These are phyloP conservation scores for Folsomia manolachei DNA, from an alignment of 2,888 invertebrate species.

Conservation along the genomic window DNA sequence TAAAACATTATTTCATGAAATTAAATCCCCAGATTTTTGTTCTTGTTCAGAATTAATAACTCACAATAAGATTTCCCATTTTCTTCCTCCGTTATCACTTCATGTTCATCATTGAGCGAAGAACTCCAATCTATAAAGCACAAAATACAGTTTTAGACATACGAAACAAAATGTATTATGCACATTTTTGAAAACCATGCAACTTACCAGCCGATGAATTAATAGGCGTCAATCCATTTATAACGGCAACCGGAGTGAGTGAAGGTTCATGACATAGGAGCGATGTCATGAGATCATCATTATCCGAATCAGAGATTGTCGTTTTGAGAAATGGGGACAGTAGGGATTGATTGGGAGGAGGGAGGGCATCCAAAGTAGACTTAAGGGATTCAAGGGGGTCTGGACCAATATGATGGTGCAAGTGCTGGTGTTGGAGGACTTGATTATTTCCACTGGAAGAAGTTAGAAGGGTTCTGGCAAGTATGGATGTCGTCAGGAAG, in stretches of 20 bases:
- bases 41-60: no score
- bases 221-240: background rate
- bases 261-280: conserved; percentile 39
- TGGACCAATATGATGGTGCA: background rate
- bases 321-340: conserved; percentile 17
- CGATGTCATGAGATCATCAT: conserved; percentile 40
- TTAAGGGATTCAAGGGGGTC: conserved; percentile 45
- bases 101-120: conserved; percentile 9
- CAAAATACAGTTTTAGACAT: conserved; percentile 27
- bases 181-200: no score
- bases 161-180: conserved; percentile 5
- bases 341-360: conserved; percentile 33
- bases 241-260: conserved; percentile 1
- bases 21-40: no score
- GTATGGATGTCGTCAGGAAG: conserved; percentile 50
- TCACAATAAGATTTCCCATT: conserved; percentile 50
- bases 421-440: no score
- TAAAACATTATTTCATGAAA: no score
- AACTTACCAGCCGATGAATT: background rate
- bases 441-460: conserved; percentile 17
- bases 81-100: conserved; percentile 50
- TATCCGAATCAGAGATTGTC: conserved; percentile 36
- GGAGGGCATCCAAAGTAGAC: conserved; percentile 45
- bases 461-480: conserved; percentile 49
- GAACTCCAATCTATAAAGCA: conserved; percentile 5